Evolutionary conservation across 1,140 invertebrate species (phyloP), one percentile per base, ranked within the genome.

Genomic region (Papilio machaon): DNA sequence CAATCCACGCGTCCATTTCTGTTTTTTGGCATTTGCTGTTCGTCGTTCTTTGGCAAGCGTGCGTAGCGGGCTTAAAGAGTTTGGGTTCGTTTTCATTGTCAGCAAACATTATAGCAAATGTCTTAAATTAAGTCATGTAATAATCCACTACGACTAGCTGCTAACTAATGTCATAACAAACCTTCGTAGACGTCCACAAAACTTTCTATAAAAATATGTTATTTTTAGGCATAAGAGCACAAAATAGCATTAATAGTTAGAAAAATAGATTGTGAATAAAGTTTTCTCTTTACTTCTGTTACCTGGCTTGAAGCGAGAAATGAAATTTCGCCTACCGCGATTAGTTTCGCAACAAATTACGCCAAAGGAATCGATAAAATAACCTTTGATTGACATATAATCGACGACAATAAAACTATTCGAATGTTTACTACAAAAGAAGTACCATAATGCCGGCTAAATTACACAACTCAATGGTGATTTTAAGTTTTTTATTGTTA

Each of bases 331-430:
- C 75, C 52, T 77, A 35, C 75, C 52, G 38, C 38, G 38, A 77
- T 77, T 54, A 54, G 52, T 77, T 77, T 52, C 74, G 74, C 30
- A 76, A 76, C 49, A 52, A 76, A 76, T 75, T 75, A 54, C 74
- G 47, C 74, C 23, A 15, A 54, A 58, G 49, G 49, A 54, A 23
- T 49, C 74, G 74, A 76, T 76, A 19, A 30, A 76, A 76, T 35
- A 76, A 76, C 49, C 47, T 52, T 54, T 76, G 74, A 76, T 76
- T 76, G 74, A 19, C 49, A 52, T 15, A 52, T 76, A 76, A 76
- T 76, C 30, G 74, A 76, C 46, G 47, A 35, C 46, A 52, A 52
- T 76, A 35, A 52, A 52, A 76, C 17, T 6, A 75, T 76, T 76
- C 11, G 23, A 58, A 52, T 35, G 15, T 52, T 76, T 76, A 23